Conservation (phyloP, 2,888 invertebrate species). For the Eilema caniola region DNA sequence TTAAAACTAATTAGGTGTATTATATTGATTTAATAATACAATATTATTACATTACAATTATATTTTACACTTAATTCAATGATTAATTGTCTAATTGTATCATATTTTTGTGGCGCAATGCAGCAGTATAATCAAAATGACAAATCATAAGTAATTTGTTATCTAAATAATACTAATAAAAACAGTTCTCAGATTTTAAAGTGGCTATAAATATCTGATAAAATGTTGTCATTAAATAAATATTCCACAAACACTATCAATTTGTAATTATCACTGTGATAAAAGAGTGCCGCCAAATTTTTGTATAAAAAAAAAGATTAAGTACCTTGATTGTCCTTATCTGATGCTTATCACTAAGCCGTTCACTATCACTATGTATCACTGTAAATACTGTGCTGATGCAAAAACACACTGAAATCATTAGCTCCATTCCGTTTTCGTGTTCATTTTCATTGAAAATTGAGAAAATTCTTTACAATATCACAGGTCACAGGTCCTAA, state of each 20-base stretch:
- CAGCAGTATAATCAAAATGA: conserved; percentile 12
- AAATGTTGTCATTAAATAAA: conserved; percentile 1
- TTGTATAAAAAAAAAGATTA: conserved; percentile 39
- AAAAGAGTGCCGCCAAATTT: conserved; percentile 23
- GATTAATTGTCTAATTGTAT: background rate
- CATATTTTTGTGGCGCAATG: background rate
- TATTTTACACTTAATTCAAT: background rate
- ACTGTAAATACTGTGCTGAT: conserved; percentile 76
- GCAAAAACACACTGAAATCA: conserved; percentile 82
- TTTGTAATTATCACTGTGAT: conserved; percentile 9
- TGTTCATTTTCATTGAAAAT: conserved; percentile 73
- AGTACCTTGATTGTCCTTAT: conserved; percentile 81
- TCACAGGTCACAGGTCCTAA: conserved; percentile 73
- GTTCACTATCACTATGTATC: conserved; percentile 84
- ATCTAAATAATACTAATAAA: background rate
- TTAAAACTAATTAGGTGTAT: background rate
- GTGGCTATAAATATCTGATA: conserved; percentile 4
- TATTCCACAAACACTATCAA: conserved; percentile 10
- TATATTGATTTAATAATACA: background rate
- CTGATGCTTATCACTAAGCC: conserved; percentile 76
- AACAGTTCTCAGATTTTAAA: conserved; percentile 4
- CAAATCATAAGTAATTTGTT: background rate
- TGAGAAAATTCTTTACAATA: conserved; percentile 59
- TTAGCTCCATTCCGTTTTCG: conserved; percentile 82
- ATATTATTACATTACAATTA: background rate